These are phyloP conservation scores for Crotophaga sulcirostris DNA, from an alignment of 2,113 vertebrate genomes.

Conservation along the genomic window DNA sequence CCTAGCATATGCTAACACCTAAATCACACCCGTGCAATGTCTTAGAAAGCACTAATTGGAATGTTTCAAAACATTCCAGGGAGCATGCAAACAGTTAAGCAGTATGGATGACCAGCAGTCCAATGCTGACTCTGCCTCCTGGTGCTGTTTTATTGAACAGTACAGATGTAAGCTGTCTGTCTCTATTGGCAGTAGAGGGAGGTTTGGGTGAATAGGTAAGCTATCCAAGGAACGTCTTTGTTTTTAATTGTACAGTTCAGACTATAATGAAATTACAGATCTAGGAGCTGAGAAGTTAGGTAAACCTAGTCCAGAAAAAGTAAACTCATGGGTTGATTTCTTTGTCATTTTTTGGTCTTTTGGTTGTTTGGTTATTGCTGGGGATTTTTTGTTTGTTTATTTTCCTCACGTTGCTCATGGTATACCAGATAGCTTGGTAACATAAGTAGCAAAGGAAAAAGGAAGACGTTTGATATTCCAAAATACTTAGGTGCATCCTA, in stretches of 20 bases:
- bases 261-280: neutral
- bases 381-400: neutral
- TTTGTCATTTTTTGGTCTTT: accelerated
- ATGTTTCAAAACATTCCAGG: neutral
- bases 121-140: neutral
- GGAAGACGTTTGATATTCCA: neutral
- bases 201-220: neutral
- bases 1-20: neutral
- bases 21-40: neutral
- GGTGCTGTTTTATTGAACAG: accelerated
- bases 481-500: neutral
- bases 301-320: neutral
- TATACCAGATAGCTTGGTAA: neutral
- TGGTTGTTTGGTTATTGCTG: neutral
- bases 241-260: neutral
- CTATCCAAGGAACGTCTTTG: neutral
- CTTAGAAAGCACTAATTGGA: neutral
- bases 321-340: neutral
- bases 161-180: neutral
- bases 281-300: neutral
- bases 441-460: neutral
- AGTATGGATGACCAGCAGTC: neutral
- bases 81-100: neutral
- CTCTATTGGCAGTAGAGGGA: neutral
- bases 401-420: neutral